A percentile compares a stretch with the other conserved stretches of the same genome.
Conservation (phyloP, 1,140 invertebrate species). For the Drosophila chauvacae region DNA sequence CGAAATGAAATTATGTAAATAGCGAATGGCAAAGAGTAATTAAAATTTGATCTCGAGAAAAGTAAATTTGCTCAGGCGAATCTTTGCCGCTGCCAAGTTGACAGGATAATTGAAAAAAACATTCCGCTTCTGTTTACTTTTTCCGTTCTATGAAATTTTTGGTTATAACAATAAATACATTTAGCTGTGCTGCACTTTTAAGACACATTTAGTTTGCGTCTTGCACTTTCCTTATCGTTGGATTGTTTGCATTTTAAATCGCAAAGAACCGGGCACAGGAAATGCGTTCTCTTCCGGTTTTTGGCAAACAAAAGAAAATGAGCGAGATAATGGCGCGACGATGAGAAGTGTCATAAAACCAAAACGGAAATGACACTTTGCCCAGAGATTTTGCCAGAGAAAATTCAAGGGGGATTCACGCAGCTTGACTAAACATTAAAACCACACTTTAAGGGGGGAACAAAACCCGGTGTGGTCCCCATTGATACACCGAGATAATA, state of each 20-base stretch:
- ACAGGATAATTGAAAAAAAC: constrained; percentile 46
- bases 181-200: background rate
- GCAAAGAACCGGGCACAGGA: constrained; percentile 26
- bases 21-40: constrained; percentile 53
- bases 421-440: constrained; percentile 29
- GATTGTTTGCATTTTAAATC: constrained; percentile 9
- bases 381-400: constrained; percentile 14
- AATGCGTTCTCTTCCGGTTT: constrained; percentile 47
- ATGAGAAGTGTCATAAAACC: constrained; percentile 55
- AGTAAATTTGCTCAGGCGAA: constrained; percentile 34
- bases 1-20: constrained; percentile 56
- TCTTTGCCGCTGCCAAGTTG: constrained; percentile 12
- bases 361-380: constrained; percentile 62
- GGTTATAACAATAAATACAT: constrained; percentile 8
- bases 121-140: constrained; percentile 3
- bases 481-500: constrained; percentile 70
- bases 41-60: constrained; percentile 40
- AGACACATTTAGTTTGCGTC: constrained; percentile 12
- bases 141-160: background rate
- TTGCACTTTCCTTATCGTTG: constrained; percentile 10
- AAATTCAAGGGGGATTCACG: constrained; percentile 9
- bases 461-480: background rate
- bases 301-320: constrained; percentile 31
- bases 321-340: constrained; percentile 38
- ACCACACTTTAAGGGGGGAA: constrained; percentile 8